phyloP scores from a whole-genome alignment of 2,797 vertebrate genomes.

The Botia kubotai region DNA sequence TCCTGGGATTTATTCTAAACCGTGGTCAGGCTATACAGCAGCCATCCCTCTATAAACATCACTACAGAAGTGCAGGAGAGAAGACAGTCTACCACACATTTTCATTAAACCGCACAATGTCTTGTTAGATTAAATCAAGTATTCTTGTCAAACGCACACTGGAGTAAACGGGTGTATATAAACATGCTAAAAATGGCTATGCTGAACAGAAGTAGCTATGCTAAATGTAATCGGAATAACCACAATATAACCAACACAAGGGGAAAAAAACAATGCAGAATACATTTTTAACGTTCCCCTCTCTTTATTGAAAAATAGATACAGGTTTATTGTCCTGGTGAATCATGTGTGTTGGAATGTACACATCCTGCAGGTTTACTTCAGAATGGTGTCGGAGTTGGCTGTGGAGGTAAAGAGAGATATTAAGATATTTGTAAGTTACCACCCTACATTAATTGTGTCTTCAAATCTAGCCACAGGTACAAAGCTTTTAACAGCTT shows the following conservation, averaged over 20 bases:
- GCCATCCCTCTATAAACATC: slow-evolving; percentile 65
- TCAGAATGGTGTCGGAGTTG: slow-evolving; percentile 79
- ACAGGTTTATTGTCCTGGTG: neutral
- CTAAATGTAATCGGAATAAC: neutral
- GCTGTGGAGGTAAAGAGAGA: slow-evolving; percentile 67
- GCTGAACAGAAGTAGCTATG: neutral
- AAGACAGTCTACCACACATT: neutral
- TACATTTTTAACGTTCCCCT: neutral
- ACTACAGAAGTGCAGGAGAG: slow-evolving; percentile 62
- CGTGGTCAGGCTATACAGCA: slow-evolving; percentile 74
- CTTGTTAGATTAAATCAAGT: neutral
- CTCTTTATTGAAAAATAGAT: slow-evolving; percentile 54
- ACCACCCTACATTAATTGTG: neutral
- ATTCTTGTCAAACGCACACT: neutral
- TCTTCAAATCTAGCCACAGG: neutral
- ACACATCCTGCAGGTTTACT: slow-evolving; percentile 65
- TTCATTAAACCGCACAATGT: neutral
- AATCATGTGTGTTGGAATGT: slow-evolving; percentile 32
- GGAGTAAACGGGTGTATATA: no score
- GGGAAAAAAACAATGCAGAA: neutral
- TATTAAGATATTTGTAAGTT: neutral
- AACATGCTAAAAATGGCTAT: neutral
- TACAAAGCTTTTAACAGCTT: neutral
- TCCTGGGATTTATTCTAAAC: slow-evolving; percentile 81
- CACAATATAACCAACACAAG: neutral